Conservation (phyloP, 1,140 invertebrate species). For the Xylocopa sonorina region DNA sequence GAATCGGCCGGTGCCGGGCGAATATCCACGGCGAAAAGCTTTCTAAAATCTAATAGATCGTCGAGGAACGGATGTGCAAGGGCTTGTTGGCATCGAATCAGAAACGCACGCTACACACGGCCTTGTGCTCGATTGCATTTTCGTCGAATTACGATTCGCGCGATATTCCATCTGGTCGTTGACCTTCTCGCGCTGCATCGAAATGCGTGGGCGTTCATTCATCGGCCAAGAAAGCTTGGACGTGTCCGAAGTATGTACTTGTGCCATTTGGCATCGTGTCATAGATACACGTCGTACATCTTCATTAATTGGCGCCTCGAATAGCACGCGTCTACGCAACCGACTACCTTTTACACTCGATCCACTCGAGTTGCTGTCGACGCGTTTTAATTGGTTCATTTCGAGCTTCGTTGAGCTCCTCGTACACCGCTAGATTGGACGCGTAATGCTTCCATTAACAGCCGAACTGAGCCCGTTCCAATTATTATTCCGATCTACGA, state of each 20-base stretch:
- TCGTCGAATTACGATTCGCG: conserved; percentile 59
- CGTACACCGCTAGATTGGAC: background rate
- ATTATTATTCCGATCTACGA: background rate
- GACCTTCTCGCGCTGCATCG: conserved; percentile 56
- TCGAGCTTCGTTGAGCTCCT: background rate
- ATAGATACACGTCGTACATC: conserved; percentile 16
- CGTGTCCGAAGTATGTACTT: conserved; percentile 17
- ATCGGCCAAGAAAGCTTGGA: conserved; percentile 49
- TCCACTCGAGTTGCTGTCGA: background rate
- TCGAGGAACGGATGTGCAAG: conserved; percentile 24
- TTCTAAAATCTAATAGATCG: conserved; percentile 42
- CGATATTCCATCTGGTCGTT: conserved; percentile 59
- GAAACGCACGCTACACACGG: conserved; percentile 34
- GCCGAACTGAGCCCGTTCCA: background rate
- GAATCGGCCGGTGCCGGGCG: conserved; percentile 39
- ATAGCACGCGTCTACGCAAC: conserved; percentile 29
- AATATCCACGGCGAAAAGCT: conserved; percentile 39
- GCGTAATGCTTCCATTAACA: background rate
- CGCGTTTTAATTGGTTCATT: conserved; percentile 16
- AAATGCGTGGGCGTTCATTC: conserved; percentile 64
- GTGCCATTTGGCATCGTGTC: conserved; percentile 37
- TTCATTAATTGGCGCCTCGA: conserved; percentile 37
- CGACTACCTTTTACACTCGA: conserved; percentile 5
- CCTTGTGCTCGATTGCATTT: conserved; percentile 69
- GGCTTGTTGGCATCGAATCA: conserved; percentile 59